Evolutionary conservation across 2,113 vertebrate species (phyloP), one percentile per base, ranked within the genome.

Genomic region (Agapornis roseicollis): DNA sequence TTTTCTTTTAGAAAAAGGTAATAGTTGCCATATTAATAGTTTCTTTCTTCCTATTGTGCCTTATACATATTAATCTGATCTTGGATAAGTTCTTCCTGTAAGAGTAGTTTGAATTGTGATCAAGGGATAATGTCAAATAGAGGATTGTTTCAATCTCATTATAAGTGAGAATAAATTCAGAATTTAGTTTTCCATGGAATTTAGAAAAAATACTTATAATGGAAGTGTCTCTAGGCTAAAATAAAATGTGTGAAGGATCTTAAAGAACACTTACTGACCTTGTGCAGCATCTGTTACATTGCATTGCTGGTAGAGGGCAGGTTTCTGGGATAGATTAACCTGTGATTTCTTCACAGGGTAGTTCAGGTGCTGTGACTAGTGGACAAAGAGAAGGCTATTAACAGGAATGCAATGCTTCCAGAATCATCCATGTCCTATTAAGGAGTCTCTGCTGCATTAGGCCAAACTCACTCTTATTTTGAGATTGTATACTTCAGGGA

Each of bases 51-150:
- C 12, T 72, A 1, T 19, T 10, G 4, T 19, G 4, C 1, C 6
- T 74, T 31, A 5, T 0, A 28, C 0, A 1, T 35, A 52, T 66
- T 33, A 47, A 15, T 58, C 56, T 64, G 11, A 1, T 70, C 42
- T 53, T 7, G 8, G 41, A 25, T 0, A 11, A 50, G 7, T 35
- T 65, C 23, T 52, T 73, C 42, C 33, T 37, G 13, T 25, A 33
- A 19, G 15, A 47, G 11, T 13, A 11, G 19, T 16, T 76, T 58
- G 42, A 41, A 28, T 69, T 85, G 49, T 52, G 24, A 7, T 28
- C 47, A 31, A 16, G 6, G 31, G 12, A 5, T 13, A 9, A 5
- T 33, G 27, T 31, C 60, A 73, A 49, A 37, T 7, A 74, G 17
- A 28, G 19, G 11, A 13, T n/a, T 28, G 4, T 16, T 89, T 39